Evolutionary conservation across 2,888 invertebrate genomes (phyloP).

Genomic region (Temnothorax unifasciatus): DNA sequence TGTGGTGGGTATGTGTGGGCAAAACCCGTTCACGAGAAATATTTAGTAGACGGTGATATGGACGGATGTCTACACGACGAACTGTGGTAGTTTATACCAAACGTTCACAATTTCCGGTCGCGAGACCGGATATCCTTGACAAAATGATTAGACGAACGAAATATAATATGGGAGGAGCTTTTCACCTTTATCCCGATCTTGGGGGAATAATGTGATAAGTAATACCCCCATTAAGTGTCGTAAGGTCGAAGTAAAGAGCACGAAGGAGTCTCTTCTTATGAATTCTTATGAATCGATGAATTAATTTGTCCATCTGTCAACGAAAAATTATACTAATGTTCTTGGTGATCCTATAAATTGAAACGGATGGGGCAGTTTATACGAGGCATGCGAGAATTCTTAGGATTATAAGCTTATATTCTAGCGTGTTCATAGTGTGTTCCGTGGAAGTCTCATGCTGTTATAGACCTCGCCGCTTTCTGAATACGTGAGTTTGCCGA

Average conservation of each 20-base stretch:
- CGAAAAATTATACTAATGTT: constrained; percentile 33
- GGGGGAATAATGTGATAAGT: constrained; percentile 18
- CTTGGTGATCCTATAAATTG: constrained; percentile 39
- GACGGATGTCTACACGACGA: constrained; percentile 55
- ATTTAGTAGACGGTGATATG: constrained; percentile 33
- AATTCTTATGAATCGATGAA: neutral
- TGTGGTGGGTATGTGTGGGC: neutral
- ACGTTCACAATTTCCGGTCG: constrained; percentile 31
- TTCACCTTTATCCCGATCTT: constrained; percentile 27
- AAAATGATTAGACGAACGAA: constrained; percentile 22
- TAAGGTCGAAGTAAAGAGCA: neutral
- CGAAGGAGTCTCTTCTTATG: neutral
- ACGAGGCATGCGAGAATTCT: constrained; percentile 36
- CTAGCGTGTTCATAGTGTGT: constrained; percentile 54
- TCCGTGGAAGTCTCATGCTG: constrained; percentile 47
- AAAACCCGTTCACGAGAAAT: constrained; percentile 17
- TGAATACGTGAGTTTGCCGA: constrained; percentile 36
- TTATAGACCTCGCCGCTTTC: constrained; percentile 46
- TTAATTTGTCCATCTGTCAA: constrained; percentile 43
- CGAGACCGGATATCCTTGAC: constrained; percentile 16
- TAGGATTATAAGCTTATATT: constrained; percentile 51
- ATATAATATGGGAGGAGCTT: neutral
- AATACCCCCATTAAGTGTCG: constrained; percentile 11
- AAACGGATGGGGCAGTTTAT: constrained; percentile 27
- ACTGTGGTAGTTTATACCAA: constrained; percentile 53